Conservation (phyloP, 2,113 vertebrate species). For the Phrynosoma platyrhinos region DNA sequence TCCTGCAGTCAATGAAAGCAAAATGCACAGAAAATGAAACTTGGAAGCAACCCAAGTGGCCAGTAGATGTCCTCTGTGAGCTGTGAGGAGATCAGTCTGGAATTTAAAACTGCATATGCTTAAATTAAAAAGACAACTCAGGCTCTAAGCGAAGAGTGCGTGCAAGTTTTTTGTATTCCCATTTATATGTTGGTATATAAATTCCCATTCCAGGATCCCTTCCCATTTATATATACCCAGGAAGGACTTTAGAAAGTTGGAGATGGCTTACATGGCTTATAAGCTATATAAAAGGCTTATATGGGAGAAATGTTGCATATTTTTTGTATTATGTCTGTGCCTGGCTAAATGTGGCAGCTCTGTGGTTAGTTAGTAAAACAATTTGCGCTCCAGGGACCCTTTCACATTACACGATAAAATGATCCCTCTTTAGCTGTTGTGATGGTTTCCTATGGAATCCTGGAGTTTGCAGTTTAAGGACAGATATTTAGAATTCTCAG, state of each 20-base stretch:
- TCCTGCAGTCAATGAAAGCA: not conserved
- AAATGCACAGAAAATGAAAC: not conserved
- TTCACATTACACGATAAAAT: no score
- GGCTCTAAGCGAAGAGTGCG: not conserved
- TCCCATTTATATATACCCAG: not conserved
- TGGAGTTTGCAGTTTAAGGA: no score
- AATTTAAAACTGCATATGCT: not conserved
- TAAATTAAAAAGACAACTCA: not conserved
- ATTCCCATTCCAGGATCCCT: no score
- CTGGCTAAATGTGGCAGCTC: not conserved
- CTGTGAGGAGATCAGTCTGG: not conserved
- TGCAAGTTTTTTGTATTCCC: not conserved
- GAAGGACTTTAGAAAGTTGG: not conserved
- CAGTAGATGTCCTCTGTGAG: constrained; percentile 16
- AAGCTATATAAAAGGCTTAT: not conserved
- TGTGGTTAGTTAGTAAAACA: not conserved
- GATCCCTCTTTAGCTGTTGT: no score
- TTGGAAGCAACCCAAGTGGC: not conserved
- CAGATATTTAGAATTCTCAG: no score
- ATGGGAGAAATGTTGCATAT: not conserved
- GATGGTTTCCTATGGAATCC: no score
- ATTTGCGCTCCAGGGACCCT: not conserved
- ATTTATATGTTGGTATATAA: not conserved
- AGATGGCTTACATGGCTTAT: not conserved
- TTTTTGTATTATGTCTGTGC: not conserved